phyloP scores from a whole-genome alignment of 2,888 invertebrate genomes.

The Catonia carolina region DNA sequence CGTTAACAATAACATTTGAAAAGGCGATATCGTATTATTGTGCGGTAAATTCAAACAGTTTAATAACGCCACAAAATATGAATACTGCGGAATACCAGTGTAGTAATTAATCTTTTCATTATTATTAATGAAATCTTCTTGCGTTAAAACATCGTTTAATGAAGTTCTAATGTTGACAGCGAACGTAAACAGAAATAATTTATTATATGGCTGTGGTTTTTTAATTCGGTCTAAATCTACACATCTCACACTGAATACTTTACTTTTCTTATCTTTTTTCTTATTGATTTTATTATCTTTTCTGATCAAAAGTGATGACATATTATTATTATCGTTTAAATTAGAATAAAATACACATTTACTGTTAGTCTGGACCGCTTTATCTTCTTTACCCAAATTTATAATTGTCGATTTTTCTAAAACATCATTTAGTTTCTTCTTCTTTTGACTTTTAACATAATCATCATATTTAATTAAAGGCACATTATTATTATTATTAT shows the following conservation, averaged over 20 bases:
- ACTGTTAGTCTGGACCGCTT: too few species aligned
- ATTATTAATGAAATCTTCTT: background rate
- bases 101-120: conserved; percentile 3
- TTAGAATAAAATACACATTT: too few species aligned
- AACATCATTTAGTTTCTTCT: too few species aligned
- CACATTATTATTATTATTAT: too few species aligned
- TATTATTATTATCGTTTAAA: too few species aligned
- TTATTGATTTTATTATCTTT: too few species aligned
- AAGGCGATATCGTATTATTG: background rate
- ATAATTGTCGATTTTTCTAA: too few species aligned
- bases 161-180: background rate
- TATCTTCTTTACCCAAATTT: too few species aligned
- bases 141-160: background rate
- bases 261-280: too few species aligned
- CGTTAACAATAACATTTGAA: conserved; percentile 2
- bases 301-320: too few species aligned
- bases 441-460: too few species aligned
- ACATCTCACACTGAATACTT: background rate
- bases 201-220: background rate
- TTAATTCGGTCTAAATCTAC: background rate
- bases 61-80: background rate
- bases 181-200: background rate
- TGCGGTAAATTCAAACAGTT: conserved; percentile 8
- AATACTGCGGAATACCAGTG: background rate
- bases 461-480: too few species aligned